phyloP scores from a whole-genome alignment of 2,797 vertebrate species.

The Mico argentatus region DNA sequence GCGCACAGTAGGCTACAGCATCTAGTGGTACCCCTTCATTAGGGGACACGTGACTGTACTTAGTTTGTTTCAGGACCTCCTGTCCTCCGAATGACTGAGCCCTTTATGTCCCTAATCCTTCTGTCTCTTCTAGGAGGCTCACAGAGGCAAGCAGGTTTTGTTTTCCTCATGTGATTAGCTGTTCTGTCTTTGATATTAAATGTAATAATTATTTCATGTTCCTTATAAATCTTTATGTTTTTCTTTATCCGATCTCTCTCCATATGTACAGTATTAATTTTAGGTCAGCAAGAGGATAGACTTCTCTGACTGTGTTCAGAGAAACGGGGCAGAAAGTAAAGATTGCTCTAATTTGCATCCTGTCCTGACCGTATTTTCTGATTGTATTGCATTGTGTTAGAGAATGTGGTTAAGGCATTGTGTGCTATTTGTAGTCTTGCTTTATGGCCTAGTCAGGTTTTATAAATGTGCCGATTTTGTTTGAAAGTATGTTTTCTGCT shows the following conservation, averaged over 20 bases:
- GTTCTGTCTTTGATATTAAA: background rate
- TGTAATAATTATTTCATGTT: background rate
- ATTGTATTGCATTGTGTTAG: background rate
- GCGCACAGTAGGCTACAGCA: background rate
- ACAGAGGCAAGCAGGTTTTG: background rate
- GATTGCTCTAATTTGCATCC: background rate
- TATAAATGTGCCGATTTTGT: background rate
- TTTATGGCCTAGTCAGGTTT: background rate
- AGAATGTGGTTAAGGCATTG: background rate
- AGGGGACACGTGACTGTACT: background rate
- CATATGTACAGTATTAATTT: background rate
- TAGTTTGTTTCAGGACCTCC: background rate
- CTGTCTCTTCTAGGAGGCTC: background rate
- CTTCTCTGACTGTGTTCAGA: background rate
- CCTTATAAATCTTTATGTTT: background rate
- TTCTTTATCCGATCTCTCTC: background rate
- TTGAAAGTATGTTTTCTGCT: background rate
- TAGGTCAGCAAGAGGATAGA: background rate
- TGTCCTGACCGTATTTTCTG: background rate
- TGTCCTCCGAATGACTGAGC: background rate
- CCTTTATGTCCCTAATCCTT: background rate
- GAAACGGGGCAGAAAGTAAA: background rate
- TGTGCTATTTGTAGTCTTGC: background rate
- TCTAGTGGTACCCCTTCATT: background rate
- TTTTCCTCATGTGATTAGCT: background rate